These are phyloP conservation scores for Sternotherus odoratus DNA, from an alignment of 2,797 vertebrate species.

Conservation along the genomic window DNA sequence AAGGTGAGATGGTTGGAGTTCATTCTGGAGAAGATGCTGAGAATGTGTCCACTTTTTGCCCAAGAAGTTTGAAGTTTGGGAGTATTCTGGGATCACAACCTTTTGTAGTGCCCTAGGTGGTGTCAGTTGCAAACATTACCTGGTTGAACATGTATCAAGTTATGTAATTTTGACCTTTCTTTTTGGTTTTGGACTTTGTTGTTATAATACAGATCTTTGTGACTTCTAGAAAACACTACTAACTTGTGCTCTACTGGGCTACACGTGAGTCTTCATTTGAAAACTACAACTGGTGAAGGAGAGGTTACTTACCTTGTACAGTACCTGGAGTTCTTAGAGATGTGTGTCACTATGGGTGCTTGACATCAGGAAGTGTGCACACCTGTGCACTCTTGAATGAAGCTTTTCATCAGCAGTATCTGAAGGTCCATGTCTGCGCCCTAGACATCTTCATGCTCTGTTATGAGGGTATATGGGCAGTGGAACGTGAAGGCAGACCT, in stretches of 20 bases:
- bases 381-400: too few species aligned
- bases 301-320: neutral
- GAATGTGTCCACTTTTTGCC: neutral
- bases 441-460: too few species aligned
- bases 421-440: too few species aligned
- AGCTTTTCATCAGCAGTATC: too few species aligned
- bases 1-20: neutral
- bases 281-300: neutral
- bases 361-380: too few species aligned
- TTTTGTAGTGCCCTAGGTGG: neutral
- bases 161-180: accelerated
- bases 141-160: neutral
- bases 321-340: neutral
- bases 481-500: too few species aligned
- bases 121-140: neutral
- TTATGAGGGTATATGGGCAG: too few species aligned
- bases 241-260: neutral
- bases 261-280: neutral
- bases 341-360: neutral
- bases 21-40: neutral
- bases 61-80: neutral
- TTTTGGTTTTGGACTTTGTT: neutral
- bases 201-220: neutral
- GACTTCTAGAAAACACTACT: neutral
- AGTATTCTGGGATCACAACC: neutral